Percentiles rank a stretch among this genome's conserved stretches.
Evolutionary conservation across 2,113 vertebrate genomes (phyloP).

Genomic region (Hemichromis elongatus): DNA sequence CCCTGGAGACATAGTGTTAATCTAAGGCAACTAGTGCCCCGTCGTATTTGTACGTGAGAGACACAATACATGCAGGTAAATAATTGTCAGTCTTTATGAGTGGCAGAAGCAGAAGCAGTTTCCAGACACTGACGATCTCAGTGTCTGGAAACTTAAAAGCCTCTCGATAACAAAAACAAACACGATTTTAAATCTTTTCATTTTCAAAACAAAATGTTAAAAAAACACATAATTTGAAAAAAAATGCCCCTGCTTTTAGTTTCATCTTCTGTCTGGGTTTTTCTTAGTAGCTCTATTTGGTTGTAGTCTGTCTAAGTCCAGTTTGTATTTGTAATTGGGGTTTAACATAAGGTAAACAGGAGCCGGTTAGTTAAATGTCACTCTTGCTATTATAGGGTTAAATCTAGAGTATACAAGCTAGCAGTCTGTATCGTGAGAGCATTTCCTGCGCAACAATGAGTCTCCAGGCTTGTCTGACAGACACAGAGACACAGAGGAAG

Average conservation of each 20-base stretch:
- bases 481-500: slow-evolving; percentile 18
- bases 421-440: slow-evolving; percentile 52
- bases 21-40: background rate
- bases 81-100: slow-evolving; percentile 40
- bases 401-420: slow-evolving; percentile 61
- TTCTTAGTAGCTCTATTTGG: background rate
- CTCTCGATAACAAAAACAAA: background rate
- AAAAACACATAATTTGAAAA: background rate
- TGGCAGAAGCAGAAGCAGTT: slow-evolving; percentile 25
- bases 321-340: slow-evolving; percentile 50
- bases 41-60: background rate
- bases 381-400: slow-evolving; percentile 60
- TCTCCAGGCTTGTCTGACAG: slow-evolving; percentile 47
- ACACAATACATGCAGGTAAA: slow-evolving; percentile 5
- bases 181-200: too few relatives aligned
- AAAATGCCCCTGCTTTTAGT: background rate
- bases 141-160: background rate
- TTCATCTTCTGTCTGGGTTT: background rate
- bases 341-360: slow-evolving; percentile 42
- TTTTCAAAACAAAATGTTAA: background rate
- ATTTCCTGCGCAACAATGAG: slow-evolving; percentile 70
- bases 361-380: slow-evolving; percentile 47
- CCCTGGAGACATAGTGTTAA: slow-evolving; percentile 24
- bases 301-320: slow-evolving; percentile 17
- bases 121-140: background rate